phyloP scores from a whole-genome alignment of 2,888 invertebrate genomes.

The Reticulitermes lucifugus region DNA sequence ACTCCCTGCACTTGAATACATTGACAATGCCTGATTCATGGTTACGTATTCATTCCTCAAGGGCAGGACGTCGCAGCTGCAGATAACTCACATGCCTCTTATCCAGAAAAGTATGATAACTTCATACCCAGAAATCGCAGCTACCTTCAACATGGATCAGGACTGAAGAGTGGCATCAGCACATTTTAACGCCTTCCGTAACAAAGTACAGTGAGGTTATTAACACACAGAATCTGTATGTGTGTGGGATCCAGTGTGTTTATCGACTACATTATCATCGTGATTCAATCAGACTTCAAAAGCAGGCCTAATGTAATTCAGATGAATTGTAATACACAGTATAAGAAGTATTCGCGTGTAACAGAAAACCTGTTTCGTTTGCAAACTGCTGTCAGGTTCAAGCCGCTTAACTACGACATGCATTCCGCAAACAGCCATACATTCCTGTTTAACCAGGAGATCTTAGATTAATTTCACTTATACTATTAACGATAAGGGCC shows the following conservation, averaged over 20 bases:
- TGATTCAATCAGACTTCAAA: neutral
- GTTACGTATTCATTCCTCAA: neutral
- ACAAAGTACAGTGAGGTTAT: neutral
- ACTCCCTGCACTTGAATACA: neutral
- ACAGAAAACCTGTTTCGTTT: neutral
- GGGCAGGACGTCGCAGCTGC: neutral
- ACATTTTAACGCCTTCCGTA: too few species aligned
- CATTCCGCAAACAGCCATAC: neutral
- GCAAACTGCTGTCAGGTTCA: neutral
- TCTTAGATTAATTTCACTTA: neutral
- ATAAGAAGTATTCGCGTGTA: neutral
- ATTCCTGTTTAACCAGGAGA: neutral
- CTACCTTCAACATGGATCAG: neutral
- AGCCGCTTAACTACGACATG: neutral
- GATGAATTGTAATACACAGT: neutral
- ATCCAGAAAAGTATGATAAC: neutral
- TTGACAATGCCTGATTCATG: neutral
- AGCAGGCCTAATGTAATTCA: neutral
- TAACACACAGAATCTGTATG: neutral
- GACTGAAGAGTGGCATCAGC: neutral
- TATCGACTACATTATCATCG: neutral
- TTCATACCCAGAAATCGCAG: conserved; percentile 3
- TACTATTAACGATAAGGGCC: neutral
- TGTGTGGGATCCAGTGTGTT: neutral
- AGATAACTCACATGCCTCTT: neutral